Evolutionary conservation across 1,140 invertebrate genomes (phyloP).

Genomic region (Cryptotermes secundus): DNA sequence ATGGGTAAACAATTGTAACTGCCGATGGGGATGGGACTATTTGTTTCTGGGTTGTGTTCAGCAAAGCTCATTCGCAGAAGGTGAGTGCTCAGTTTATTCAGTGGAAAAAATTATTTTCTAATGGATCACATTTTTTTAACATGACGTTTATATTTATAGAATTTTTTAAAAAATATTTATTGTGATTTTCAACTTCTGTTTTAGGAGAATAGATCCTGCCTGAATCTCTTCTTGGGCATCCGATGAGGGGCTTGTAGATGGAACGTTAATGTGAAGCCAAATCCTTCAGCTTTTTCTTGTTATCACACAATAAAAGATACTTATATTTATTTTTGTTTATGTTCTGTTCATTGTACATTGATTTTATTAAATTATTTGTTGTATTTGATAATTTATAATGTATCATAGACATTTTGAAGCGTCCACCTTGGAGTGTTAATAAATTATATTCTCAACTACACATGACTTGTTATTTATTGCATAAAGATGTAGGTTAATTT

Average conservation of each 20-base stretch:
- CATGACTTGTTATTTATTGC: too few relatives aligned
- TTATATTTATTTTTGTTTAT: too few relatives aligned
- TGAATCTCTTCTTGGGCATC: slow-evolving; percentile 91
- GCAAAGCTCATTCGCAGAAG: slow-evolving; percentile 90
- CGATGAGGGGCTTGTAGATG: slow-evolving; percentile 54
- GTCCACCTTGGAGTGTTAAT: too few relatives aligned
- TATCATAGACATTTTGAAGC: too few relatives aligned
- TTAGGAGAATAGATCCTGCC: slow-evolving; percentile 91
- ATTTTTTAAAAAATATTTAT: neutral
- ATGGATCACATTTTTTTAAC: neutral
- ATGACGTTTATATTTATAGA: neutral
- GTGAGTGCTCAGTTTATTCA: slow-evolving; percentile 33
- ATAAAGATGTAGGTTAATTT: too few relatives aligned
- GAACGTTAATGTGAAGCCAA: too few relatives aligned
- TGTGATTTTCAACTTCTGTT: slow-evolving; percentile 42
- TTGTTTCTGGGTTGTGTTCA: slow-evolving; percentile 99
- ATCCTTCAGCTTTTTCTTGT: too few relatives aligned
- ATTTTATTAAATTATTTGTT: too few relatives aligned
- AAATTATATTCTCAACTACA: too few relatives aligned
- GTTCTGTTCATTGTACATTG: too few relatives aligned
- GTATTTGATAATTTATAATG: too few relatives aligned
- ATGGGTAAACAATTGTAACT: slow-evolving; percentile 98
- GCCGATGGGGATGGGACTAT: slow-evolving; percentile 99
- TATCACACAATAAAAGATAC: too few relatives aligned
- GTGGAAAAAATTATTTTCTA: neutral